Conservation (phyloP, 2,888 invertebrate genomes). For the Agrochola lychnidis region DNA sequence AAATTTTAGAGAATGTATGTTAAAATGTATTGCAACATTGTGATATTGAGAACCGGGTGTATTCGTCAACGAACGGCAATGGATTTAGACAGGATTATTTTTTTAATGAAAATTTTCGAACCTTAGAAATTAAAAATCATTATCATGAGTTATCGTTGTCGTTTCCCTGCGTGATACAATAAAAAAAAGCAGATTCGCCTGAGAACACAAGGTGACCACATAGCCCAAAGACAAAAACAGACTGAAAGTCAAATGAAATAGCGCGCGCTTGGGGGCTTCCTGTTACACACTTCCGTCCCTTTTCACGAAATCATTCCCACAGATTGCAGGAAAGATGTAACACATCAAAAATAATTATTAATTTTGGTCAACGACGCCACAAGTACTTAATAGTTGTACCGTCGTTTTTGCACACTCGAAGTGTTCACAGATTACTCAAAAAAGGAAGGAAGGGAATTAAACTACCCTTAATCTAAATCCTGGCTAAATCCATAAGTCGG, state of each 20-base stretch:
- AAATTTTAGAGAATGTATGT: neutral
- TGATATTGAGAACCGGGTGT: slow-evolving; percentile 43
- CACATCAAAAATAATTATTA: too few relatives aligned
- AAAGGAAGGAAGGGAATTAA: neutral
- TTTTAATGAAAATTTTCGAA: neutral
- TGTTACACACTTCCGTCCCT: too few relatives aligned
- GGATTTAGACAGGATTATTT: slow-evolving; percentile 9
- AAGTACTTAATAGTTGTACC: too few relatives aligned
- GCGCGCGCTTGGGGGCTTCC: too few relatives aligned
- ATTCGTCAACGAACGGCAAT: neutral
- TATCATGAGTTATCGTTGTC: neutral
- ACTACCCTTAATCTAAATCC: neutral
- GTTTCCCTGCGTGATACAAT: neutral
- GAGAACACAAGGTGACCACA: neutral
- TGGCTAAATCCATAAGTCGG: neutral
- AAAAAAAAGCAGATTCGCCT: neutral
- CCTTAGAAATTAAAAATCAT: neutral
- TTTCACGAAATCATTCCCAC: too few relatives aligned
- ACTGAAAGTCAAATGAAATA: too few relatives aligned
- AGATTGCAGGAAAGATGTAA: too few relatives aligned
- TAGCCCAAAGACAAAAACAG: neutral
- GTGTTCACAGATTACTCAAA: neutral
- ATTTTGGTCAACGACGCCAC: too few relatives aligned
- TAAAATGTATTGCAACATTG: slow-evolving; percentile 45
- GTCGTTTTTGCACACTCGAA: too few relatives aligned